Base-by-base conservation (phyloP, 2,888 invertebrate species). In the Horisme vitalbata region DNA sequence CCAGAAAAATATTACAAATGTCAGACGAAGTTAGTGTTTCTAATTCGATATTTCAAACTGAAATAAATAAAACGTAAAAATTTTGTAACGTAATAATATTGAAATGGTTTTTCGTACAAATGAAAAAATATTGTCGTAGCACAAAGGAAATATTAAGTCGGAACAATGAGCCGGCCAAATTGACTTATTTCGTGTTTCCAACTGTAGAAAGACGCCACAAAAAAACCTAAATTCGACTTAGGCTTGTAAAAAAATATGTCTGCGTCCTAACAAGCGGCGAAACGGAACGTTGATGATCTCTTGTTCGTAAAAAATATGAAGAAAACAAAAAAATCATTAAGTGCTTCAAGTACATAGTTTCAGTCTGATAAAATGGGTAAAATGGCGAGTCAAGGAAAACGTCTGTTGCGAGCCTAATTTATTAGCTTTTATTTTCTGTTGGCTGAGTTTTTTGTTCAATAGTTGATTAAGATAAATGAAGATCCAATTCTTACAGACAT, bases 241-340 rank as follows among this genome's bases (percentile, higher is more conserved):
- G 27, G n/a, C 18, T 30, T 23, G 32, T 18, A 37, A 30, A 48
- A 36, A 43, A 38, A 33, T 24, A 31, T 18, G 32, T 23, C 24
- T 21, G 8, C n/a, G n/a, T 31, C 8, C 11, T 26, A 41, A 32
- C 31, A 36, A 35, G 39, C 35, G 13, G 31, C 15, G 37, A 37
- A 37, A 28, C 15, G 26, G 9, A 24, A 37, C 33, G 32, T 24
- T 41, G 41, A 43, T 43, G 31, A 37, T 33, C 37, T 33, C 41
- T 41, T 41, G 47, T 41, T 41, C 36, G 13, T 21, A 31, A 14
- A 38, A 44, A 35, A 27, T 38, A 38, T 30, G 28, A 24, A 47
- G 31, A 18, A 35, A 37, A 24, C 13, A 28, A 36, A 43, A 43
- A 38, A 23, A 23, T 23, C 23, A 34, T 33, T 12, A 47, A 41